Conservation (phyloP, 2,797 vertebrate genomes). For the Gila robusta region DNA sequence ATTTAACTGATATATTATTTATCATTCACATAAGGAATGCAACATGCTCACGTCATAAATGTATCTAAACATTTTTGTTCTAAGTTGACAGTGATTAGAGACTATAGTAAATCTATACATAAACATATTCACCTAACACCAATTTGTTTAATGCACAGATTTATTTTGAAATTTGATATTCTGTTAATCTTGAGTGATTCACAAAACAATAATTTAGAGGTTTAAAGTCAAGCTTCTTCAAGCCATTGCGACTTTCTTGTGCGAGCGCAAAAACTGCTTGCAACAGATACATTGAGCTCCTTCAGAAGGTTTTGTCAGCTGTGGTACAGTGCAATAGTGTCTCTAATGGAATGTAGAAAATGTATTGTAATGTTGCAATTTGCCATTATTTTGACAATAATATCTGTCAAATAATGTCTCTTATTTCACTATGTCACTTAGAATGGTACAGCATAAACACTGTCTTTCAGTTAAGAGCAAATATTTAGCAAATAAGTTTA, state of each 20-base stretch:
- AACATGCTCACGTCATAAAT: background rate
- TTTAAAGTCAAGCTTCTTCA: background rate
- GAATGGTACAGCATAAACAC: background rate
- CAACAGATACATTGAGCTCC: background rate
- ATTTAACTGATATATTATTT: background rate
- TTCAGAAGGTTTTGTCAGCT: background rate
- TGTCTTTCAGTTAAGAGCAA: background rate
- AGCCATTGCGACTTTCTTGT: background rate
- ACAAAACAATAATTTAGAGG: background rate
- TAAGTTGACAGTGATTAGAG: background rate
- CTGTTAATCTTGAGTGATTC: background rate
- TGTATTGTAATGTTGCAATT: background rate
- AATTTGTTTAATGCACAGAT: background rate
- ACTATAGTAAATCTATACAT: background rate
- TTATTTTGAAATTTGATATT: background rate
- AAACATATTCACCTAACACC: background rate
- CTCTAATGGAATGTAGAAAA: background rate
- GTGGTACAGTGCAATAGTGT: background rate
- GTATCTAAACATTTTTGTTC: background rate
- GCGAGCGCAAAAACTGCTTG: background rate
- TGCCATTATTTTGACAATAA: background rate
- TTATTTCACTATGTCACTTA: background rate
- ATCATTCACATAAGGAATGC: background rate
- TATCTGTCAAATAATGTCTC: background rate
- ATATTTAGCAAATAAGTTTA: background rate